Percentiles rank a stretch among this genome's conserved stretches.
phyloP scores from a whole-genome alignment of 2,113 vertebrate species.

The Rhegmatorhina hoffmannsi region DNA sequence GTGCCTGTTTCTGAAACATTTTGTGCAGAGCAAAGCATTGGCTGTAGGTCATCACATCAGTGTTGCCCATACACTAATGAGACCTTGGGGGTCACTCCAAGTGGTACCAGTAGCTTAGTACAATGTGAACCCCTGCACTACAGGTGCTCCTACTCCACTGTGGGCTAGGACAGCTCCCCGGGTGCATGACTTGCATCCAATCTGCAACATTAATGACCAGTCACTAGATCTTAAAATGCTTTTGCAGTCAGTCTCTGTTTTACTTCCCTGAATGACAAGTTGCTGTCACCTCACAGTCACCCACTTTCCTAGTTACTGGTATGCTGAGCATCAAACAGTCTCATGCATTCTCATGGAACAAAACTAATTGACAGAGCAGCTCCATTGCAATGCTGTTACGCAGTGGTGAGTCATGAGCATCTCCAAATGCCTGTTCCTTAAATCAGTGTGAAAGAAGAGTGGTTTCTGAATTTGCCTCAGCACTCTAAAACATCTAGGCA shows the following conservation, averaged over 20 bases:
- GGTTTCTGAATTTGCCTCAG: neutral
- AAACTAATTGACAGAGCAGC: neutral
- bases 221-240: neutral
- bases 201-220: neutral
- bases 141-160: fast-evolving
- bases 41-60: neutral
- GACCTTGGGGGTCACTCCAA: too few relatives aligned
- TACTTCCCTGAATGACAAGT: neutral
- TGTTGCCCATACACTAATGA: neutral
- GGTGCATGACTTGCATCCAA: fast-evolving
- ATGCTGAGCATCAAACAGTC: neutral
- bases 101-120: neutral
- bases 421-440: neutral
- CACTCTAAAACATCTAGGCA: neutral
- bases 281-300: neutral
- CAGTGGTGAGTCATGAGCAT: fast-evolving
- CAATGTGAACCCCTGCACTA: fast-evolving
- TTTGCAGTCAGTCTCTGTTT: neutral
- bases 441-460: neutral
- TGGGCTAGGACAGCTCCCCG: neutral
- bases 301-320: neutral
- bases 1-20: neutral
- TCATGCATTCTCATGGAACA: neutral
- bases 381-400: fast-evolving
- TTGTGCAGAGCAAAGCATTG: neutral